Evolutionary conservation across 2,888 invertebrate species (phyloP).

Genomic region (Rhogogaster chlorosoma): DNA sequence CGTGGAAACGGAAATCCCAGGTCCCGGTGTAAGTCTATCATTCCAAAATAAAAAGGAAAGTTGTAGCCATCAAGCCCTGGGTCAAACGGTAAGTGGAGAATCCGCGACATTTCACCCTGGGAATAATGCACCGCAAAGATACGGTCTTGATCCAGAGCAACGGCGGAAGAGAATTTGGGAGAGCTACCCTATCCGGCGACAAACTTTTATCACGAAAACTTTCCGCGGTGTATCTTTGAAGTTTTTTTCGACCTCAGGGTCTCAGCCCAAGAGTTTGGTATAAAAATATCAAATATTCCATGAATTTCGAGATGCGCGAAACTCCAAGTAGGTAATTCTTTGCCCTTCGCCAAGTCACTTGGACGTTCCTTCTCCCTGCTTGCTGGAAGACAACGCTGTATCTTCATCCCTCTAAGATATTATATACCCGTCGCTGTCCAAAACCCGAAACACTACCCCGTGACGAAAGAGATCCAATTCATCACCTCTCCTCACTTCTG

Average conservation of each 20-base stretch:
- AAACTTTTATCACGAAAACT: conserved; percentile 64
- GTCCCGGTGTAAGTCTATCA: conserved; percentile 36
- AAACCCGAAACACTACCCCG: neutral
- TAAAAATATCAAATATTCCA: conserved; percentile 70
- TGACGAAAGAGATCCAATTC: conserved; percentile 30
- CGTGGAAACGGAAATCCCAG: conserved; percentile 6
- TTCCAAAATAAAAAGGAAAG: conserved; percentile 62
- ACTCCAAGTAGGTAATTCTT: conserved; percentile 37
- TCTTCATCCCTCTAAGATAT: conserved; percentile 27
- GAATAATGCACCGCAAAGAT: conserved; percentile 70
- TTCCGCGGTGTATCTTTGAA: conserved; percentile 54
- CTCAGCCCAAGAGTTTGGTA: conserved; percentile 15
- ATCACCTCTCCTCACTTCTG: conserved; percentile 14
- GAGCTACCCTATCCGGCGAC: conserved; percentile 58
- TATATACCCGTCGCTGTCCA: conserved; percentile 15
- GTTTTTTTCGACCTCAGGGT: conserved; percentile 32
- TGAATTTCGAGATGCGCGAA: conserved; percentile 67
- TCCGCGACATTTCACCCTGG: conserved; percentile 62
- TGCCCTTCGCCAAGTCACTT: conserved; percentile 31
- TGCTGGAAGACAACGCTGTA: neutral
- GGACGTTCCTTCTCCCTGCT: neutral
- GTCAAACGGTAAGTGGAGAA: conserved; percentile 35
- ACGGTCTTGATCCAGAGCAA: conserved; percentile 63
- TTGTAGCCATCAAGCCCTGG: conserved; percentile 59
- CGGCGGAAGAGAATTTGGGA: conserved; percentile 46